Percentiles rank a stretch among this genome's conserved stretches.
These are phyloP conservation scores for Lagenorhynchus albirostris DNA, from an alignment of 2,113 vertebrate species.

Conservation along the genomic window DNA sequence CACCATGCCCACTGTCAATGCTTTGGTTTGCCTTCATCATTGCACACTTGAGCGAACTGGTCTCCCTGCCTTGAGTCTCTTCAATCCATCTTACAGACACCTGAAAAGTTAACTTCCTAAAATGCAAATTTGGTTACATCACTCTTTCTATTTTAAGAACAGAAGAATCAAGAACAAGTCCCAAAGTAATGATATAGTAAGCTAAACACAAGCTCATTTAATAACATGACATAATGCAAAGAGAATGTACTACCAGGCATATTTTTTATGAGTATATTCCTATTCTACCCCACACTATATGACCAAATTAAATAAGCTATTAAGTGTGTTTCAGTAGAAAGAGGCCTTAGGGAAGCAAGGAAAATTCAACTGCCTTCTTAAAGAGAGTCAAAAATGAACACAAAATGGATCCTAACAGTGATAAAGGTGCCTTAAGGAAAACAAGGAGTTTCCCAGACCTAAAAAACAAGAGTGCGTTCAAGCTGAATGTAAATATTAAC, in stretches of 20 bases:
- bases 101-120: constrained; percentile 7
- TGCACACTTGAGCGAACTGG: not conserved
- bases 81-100: not conserved
- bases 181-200: not conserved
- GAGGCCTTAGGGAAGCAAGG: not conserved
- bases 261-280: not conserved
- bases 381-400: not conserved
- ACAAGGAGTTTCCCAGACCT: not conserved
- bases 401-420: not conserved
- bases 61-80: not conserved
- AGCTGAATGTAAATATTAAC: not conserved
- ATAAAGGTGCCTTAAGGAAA: not conserved
- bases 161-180: not conserved
- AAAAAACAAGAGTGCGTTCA: not conserved
- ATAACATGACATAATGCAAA: not conserved
- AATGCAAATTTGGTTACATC: not conserved
- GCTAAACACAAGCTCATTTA: not conserved
- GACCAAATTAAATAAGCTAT: not conserved
- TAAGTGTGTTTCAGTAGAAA: not conserved
- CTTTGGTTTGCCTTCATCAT: not conserved
- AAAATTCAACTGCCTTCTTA: constrained; percentile 12
- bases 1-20: not conserved
- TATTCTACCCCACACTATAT: not conserved
- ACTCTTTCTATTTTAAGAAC: not conserved
- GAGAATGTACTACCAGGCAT: not conserved